These are phyloP conservation scores for Lacanobia oleracea DNA, from an alignment of 2,888 invertebrate species.

Conservation along the genomic window DNA sequence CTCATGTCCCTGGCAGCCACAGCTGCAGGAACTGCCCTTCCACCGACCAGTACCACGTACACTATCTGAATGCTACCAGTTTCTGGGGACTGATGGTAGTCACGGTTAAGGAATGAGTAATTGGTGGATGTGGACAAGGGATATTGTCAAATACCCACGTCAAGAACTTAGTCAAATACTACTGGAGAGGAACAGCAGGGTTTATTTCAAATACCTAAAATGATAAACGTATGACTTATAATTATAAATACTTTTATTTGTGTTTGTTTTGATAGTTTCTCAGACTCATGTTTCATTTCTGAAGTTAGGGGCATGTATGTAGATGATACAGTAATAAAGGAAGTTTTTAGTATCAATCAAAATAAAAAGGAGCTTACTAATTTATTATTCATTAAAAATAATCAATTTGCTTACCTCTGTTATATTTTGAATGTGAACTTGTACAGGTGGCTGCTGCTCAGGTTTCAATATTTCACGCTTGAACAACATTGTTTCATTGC, in stretches of 20 bases:
- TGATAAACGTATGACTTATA: background rate
- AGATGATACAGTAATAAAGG: background rate
- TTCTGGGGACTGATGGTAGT: constrained; percentile 77
- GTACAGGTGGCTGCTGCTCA: constrained; percentile 90
- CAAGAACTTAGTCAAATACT: background rate
- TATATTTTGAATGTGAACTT: constrained; percentile 93
- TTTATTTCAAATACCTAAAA: background rate
- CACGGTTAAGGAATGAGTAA: background rate
- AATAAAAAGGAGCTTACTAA: background rate
- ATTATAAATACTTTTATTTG: too few species aligned
- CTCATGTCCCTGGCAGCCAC: constrained; percentile 96
- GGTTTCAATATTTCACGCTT: constrained; percentile 87
- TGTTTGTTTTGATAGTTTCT: background rate
- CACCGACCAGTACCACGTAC: constrained; percentile 95
- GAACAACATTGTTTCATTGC: constrained; percentile 82
- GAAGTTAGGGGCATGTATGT: background rate
- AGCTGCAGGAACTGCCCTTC: constrained; percentile 94
- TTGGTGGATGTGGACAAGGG: background rate
- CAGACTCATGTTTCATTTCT: background rate
- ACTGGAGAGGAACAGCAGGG: background rate
- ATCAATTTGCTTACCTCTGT: constrained; percentile 78
- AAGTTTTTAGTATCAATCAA: background rate
- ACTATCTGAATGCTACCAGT: constrained; percentile 92
- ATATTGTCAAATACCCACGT: constrained; percentile 2
- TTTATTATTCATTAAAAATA: background rate